Evolutionary conservation across 2,797 vertebrate genomes (phyloP).

Genomic region (Delichon dasypus): DNA sequence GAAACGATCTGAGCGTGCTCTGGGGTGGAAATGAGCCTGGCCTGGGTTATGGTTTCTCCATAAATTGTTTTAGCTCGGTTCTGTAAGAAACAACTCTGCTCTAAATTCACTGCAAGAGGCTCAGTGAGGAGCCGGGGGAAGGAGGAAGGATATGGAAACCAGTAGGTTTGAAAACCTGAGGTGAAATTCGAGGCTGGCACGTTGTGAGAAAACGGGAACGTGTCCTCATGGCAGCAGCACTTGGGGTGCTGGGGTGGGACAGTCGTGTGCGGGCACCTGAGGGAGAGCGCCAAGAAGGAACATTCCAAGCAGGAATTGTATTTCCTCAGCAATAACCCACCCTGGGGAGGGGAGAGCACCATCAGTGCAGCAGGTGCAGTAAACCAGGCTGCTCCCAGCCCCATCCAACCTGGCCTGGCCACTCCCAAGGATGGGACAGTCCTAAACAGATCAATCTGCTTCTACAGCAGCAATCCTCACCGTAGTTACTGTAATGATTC

Average conservation of each 20-base stretch:
- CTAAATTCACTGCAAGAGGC: not conserved
- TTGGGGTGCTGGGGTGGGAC: not conserved
- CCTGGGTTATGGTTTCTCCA: not conserved
- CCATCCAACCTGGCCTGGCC: not conserved
- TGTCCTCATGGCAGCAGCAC: not conserved
- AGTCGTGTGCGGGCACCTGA: not conserved
- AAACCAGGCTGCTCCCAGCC: not conserved
- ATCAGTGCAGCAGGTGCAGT: not conserved
- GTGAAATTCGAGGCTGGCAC: not conserved
- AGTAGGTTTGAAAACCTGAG: not conserved
- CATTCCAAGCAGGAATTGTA: not conserved
- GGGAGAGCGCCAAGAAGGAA: not conserved
- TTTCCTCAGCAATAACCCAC: not conserved
- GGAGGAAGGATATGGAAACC: not conserved
- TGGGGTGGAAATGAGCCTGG: not conserved
- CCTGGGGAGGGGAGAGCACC: not conserved
- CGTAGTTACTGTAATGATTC: rapidly evolving
- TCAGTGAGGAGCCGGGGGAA: not conserved
- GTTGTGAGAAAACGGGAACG: not conserved
- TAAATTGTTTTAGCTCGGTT: not conserved
- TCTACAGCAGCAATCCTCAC: rapidly evolving
- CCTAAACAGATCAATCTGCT: not conserved
- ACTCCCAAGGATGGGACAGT: not conserved
- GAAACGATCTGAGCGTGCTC: not conserved
- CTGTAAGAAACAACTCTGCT: not conserved